These are phyloP conservation scores for Pammene aurita DNA, from an alignment of 2,888 invertebrate species.

Conservation along the genomic window DNA sequence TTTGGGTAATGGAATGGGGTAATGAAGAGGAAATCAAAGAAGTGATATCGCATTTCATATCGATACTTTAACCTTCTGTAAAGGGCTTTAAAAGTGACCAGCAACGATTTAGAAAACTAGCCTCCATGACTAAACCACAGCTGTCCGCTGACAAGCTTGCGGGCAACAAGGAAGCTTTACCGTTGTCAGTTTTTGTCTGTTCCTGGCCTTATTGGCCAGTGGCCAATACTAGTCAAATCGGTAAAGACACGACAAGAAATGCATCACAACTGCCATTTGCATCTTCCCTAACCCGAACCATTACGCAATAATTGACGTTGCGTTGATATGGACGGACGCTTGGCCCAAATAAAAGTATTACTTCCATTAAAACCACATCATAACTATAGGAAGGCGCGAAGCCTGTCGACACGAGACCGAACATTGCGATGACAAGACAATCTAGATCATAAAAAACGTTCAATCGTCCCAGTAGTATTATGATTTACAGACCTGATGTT, in stretches of 20 bases:
- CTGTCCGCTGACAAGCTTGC: background rate
- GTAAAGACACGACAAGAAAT: slow-evolving; percentile 19
- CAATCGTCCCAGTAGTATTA: slow-evolving; percentile 17
- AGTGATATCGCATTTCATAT: slow-evolving; percentile 14
- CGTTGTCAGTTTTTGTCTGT: too few relatives aligned
- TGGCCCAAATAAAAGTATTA: slow-evolving; percentile 21
- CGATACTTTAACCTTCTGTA: slow-evolving; percentile 11
- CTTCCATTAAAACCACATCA: slow-evolving; percentile 13
- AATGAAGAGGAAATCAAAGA: slow-evolving; percentile 15
- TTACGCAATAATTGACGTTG: slow-evolving; percentile 8
- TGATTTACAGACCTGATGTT: slow-evolving; percentile 17
- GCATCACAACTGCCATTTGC: slow-evolving; percentile 11
- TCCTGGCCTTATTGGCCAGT: too few relatives aligned
- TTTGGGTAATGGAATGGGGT: slow-evolving; percentile 25
- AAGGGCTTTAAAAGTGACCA: background rate
- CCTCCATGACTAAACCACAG: background rate
- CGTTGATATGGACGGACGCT: slow-evolving; percentile 10
- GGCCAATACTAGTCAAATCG: background rate
- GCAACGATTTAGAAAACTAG: background rate
- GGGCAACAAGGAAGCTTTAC: too few relatives aligned
- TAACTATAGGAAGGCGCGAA: background rate
- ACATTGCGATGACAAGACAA: slow-evolving; percentile 7
- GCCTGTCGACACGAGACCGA: background rate
- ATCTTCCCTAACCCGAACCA: slow-evolving; percentile 9
- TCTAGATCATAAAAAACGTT: slow-evolving; percentile 16